These are phyloP conservation scores for Prietella phreatophila DNA, from an alignment of 2,113 vertebrate species.

Conservation along the genomic window DNA sequence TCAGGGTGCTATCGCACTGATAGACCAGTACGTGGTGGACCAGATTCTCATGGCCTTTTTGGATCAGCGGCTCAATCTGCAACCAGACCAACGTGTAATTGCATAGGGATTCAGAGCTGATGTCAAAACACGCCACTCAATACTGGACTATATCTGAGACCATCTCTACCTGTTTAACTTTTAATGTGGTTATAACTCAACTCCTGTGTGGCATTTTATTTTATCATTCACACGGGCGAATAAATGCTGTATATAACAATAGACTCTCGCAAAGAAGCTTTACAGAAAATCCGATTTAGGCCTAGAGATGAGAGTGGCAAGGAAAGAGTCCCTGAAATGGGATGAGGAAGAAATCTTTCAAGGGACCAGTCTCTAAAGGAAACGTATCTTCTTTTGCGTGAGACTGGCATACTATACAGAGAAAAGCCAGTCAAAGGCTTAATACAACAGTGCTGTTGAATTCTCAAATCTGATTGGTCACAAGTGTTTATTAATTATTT, in stretches of 20 bases:
- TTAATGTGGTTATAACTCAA: background rate
- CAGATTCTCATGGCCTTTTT: constrained; percentile 79
- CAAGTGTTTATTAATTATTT: background rate
- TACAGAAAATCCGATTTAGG: background rate
- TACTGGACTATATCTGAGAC: background rate
- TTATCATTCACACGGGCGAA: background rate
- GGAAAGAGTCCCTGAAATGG: background rate
- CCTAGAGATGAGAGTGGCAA: background rate
- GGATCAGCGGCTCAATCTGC: constrained; percentile 83
- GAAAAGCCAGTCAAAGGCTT: background rate
- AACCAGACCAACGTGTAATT: constrained; percentile 7
- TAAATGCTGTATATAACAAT: background rate
- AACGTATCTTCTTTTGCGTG: background rate
- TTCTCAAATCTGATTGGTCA: background rate
- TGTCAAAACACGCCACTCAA: background rate
- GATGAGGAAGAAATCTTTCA: background rate
- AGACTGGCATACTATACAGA: background rate
- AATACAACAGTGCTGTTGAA: background rate
- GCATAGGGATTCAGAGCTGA: background rate
- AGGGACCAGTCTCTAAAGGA: background rate
- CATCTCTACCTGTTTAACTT: background rate
- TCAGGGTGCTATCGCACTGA: constrained; percentile 79
- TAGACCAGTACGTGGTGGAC: constrained; percentile 86
- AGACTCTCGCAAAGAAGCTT: background rate
- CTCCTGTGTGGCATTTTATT: background rate